phyloP scores from a whole-genome alignment of 2,888 invertebrate species.

The Muscina levida region DNA sequence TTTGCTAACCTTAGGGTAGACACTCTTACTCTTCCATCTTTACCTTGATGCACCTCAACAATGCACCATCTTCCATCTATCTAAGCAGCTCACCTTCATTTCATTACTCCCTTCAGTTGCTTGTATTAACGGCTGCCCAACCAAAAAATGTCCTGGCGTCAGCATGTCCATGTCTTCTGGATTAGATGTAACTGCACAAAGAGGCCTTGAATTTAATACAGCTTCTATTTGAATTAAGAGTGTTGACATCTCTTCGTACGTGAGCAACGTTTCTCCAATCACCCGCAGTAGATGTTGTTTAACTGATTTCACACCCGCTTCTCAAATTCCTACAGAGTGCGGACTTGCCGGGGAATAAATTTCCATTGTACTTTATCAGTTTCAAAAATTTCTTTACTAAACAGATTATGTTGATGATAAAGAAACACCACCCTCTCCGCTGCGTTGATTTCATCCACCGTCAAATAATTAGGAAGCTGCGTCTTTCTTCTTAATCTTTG shows the following conservation, averaged over 20 bases:
- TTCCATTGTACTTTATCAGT: slow-evolving; percentile 72
- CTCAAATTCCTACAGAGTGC: slow-evolving; percentile 75
- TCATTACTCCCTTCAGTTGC: no score
- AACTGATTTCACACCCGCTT: slow-evolving; percentile 72
- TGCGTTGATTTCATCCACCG: not conserved
- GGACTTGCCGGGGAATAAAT: slow-evolving; percentile 73
- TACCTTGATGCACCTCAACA: no score
- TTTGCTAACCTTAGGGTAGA: no score
- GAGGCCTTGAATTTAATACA: slow-evolving; percentile 71
- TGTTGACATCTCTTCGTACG: slow-evolving; percentile 72
- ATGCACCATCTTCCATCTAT: no score
- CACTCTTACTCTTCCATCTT: no score
- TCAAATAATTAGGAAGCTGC: not conserved
- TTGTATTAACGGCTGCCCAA: slow-evolving; percentile 39
- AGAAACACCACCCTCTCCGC: not conserved
- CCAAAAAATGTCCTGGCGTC: slow-evolving; percentile 65
- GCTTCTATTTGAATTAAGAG: slow-evolving; percentile 72
- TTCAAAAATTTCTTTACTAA: not conserved
- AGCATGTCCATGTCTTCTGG: slow-evolving; percentile 65
- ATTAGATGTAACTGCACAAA: slow-evolving; percentile 65
- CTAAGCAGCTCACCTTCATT: no score
- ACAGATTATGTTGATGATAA: slow-evolving; percentile 11
- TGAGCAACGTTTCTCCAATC: slow-evolving; percentile 67
- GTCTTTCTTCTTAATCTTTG: slow-evolving; percentile 4
- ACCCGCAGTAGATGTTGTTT: slow-evolving; percentile 72